Conservation (phyloP, 2,888 invertebrate species). For the Caradrina kadenii region DNA sequence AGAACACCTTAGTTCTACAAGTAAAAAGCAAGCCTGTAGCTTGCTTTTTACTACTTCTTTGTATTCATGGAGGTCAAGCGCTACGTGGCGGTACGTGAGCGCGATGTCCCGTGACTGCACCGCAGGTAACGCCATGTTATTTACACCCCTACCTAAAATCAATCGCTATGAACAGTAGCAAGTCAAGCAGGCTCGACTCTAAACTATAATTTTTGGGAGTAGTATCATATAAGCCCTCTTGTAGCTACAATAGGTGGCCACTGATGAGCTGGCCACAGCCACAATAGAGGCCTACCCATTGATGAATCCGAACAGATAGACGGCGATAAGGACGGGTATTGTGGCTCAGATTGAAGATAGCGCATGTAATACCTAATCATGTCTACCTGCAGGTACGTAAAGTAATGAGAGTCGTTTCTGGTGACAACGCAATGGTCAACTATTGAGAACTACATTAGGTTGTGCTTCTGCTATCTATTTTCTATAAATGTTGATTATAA, state of each 20-base stretch:
- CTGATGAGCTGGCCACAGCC: slow-evolving; percentile 31
- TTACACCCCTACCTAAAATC: too few species aligned
- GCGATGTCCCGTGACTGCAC: too few species aligned
- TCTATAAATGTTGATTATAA: not conserved
- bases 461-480: not conserved
- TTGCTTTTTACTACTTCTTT: too few species aligned
- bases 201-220: not conserved
- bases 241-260: slow-evolving; percentile 25
- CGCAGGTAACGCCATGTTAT: too few species aligned
- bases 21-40: too few species aligned
- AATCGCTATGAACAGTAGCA: too few species aligned
- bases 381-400: not conserved
- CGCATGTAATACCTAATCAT: slow-evolving; percentile 4
- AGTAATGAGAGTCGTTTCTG: not conserved
- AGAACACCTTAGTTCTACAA: too few species aligned
- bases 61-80: too few species aligned
- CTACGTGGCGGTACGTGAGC: too few species aligned
- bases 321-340: slow-evolving; percentile 26
- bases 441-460: not conserved
- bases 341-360: slow-evolving; percentile 44
- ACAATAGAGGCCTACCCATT: slow-evolving; percentile 21
- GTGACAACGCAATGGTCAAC: not conserved
- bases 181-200: too few species aligned
- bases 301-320: slow-evolving; percentile 16
- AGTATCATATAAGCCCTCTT: slow-evolving; percentile 10